Base-by-base conservation (phyloP, 2,888 invertebrate genomes). In the Drosophila colorata region DNA sequence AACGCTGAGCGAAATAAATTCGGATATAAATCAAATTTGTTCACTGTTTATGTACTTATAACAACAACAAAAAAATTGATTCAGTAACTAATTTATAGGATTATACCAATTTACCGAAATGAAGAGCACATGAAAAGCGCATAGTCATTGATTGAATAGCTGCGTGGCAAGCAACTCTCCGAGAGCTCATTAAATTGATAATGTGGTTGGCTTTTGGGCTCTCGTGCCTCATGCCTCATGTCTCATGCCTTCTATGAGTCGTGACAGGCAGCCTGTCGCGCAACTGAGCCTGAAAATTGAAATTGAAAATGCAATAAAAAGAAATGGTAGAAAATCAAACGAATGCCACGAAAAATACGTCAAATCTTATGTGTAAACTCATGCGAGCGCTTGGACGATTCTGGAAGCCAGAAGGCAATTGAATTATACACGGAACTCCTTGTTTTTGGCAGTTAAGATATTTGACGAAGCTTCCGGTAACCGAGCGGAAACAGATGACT, bases 141-240 rank as follows among this genome's bases (percentile, higher is more conserved):
- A 60, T 33, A 61, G 59, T 57, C 60, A 57, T 70, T 76, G 76
- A 75, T 70, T 74, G 77, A 63, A 72, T 67, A 80, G 69, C 64
- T 80, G 87, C 74, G 74, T 86, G 80, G 68, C 80, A 82, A 71
- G 59, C 64, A 47, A 60, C 66, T 40, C 51, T 56, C 61, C 55
- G 63, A 74, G 69, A 35, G 66, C 75, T 84, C 85, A 87, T 82
- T 82, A 81, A 87, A 73, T 82, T 84, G 75, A 75, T 87, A 81
- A 82, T 82, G 78, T 51, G 81, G 75, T 75, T 75, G 65, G 49
- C 80, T 68, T 68, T 61, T 65, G 16, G 37, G 28, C n/a, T 51
- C 59, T 61, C 9, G 13, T 51, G 67, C 37, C 28, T 2, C 28
- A 9, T 28, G 28, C 9, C 28, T 46, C 9, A 18, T 51, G 67